Percentiles rank a stretch among this genome's conserved stretches.
These are phyloP conservation scores for Leguminivora glycinivorella DNA, from an alignment of 1,140 invertebrate genomes.

Conservation along the genomic window DNA sequence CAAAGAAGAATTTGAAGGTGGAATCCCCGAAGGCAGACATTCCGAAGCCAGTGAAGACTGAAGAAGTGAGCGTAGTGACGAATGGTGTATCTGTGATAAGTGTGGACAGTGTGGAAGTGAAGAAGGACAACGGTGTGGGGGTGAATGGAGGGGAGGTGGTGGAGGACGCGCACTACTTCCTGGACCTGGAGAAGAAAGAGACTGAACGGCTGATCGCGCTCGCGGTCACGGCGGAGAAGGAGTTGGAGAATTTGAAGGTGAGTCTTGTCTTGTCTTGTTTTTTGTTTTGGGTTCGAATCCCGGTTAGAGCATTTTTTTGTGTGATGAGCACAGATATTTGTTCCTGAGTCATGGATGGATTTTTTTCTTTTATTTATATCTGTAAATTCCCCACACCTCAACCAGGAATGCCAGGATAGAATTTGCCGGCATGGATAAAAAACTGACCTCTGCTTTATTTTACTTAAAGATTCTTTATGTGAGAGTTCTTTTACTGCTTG, in stretches of 20 bases:
- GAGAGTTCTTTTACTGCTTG: too few species aligned
- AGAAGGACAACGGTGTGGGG: slow-evolving; percentile 44
- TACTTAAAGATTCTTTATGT: too few species aligned
- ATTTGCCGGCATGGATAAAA: too few species aligned
- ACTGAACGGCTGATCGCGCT: slow-evolving; percentile 83
- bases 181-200: slow-evolving; percentile 86
- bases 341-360: too few species aligned
- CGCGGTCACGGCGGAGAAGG: slow-evolving; percentile 84
- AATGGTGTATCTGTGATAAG: slow-evolving; percentile 74
- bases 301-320: too few species aligned
- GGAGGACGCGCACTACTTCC: slow-evolving; percentile 87
- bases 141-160: slow-evolving; percentile 50
- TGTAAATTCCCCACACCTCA: too few species aligned
- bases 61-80: slow-evolving; percentile 47
- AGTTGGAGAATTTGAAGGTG: slow-evolving; percentile 80
- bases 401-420: too few species aligned
- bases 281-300: too few species aligned
- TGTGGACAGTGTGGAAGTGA: slow-evolving; percentile 51
- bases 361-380: too few species aligned
- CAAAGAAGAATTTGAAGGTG: slow-evolving; percentile 74
- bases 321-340: too few species aligned
- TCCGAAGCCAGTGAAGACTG: slow-evolving; percentile 62
- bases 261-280: slow-evolving; percentile 32
- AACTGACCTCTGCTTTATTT: too few species aligned
- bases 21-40: slow-evolving; percentile 68